Base-by-base conservation (phyloP, 2,113 vertebrate species). In the Paradisaea rubra region DNA sequence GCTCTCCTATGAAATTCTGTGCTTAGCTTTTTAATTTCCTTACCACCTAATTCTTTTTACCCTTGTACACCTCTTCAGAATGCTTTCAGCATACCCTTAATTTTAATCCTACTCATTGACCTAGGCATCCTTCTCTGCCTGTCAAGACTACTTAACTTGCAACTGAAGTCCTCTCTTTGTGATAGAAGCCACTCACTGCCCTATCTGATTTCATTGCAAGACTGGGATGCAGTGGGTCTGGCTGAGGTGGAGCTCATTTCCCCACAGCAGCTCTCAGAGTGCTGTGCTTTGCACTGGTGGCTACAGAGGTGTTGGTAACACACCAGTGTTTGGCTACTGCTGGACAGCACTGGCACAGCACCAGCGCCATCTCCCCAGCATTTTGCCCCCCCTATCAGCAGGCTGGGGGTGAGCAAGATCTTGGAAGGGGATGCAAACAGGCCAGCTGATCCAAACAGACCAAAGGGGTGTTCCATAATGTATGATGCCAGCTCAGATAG, bases 341-440 rank as follows among this genome's bases (percentile, higher is more conserved):
- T 76, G 70, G 17, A 21, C 47, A 54, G 45, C 14, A 7, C 28
- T 15, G 39, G 33, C 60, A 73, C 37, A 60, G 33, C 8, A 54
- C 41, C 54, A 41, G n/a, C 1, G 0, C 19, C 0, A 0, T 11
- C 44, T n/a, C 42, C 25, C n/a, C 41, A 47, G 2, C 9, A 31
- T 31, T 47, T 56, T 44, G 66, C 5, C 7, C 15, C 8, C 3
- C 20, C n/a, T 37, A 35, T 15, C 45, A 25, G 18, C 3, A 35
- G 20, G 41, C 23, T 41, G 20, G 30, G n/a, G 39, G 11, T 19
- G 54, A 74, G 54, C 31, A 35, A 35, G 24, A 15, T n/a, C n/a
- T 20, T 68, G 14, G 11, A 16, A 54, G 16, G 13, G 23, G 7
- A 47, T 30, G 41, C 25, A 54, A 6, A 30, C 0, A 66, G 15